These are phyloP conservation scores for Gibbula magus DNA, from an alignment of 2,888 invertebrate genomes.

Conservation along the genomic window DNA sequence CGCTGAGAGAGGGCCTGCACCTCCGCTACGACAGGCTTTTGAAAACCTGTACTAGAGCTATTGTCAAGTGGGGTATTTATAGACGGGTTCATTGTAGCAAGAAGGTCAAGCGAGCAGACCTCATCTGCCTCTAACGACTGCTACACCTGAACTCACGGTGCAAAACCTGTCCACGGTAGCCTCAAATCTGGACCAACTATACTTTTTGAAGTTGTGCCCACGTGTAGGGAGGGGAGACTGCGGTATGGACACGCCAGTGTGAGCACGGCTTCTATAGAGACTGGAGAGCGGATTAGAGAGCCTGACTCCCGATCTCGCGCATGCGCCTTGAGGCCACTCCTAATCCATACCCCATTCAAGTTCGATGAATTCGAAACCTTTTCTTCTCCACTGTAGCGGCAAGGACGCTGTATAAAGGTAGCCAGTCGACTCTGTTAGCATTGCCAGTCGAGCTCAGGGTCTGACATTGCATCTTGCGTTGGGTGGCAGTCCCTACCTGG, in stretches of 20 bases:
- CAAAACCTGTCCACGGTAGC: not conserved
- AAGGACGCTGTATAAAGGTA: conserved; percentile 19
- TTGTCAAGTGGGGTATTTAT: conserved; percentile 20
- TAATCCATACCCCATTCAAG: conserved; percentile 44
- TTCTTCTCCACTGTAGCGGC: conserved; percentile 26
- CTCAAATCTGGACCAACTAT: not conserved
- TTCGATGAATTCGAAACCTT: conserved; percentile 42
- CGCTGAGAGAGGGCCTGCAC: conserved; percentile 8
- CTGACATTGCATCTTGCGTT: not conserved
- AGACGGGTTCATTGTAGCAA: conserved; percentile 10
- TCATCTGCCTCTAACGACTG: conserved; percentile 15
- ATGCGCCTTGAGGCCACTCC: conserved; percentile 39
- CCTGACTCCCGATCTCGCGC: conserved; percentile 33
- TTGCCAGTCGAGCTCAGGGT: not conserved
- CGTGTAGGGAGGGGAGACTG: not conserved
- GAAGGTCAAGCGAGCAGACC: conserved; percentile 22
- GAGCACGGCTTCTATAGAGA: not conserved
- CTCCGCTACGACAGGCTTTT: not conserved
- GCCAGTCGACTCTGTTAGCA: not conserved
- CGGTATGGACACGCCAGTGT: not conserved
- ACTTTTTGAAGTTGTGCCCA: not conserved
- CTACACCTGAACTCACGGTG: not conserved
- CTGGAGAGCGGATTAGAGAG: not conserved
- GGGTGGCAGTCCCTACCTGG: not conserved
- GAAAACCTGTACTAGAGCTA: conserved; percentile 14